Evolutionary conservation across 2,113 vertebrate genomes (phyloP).

Genomic region (Istiophorus platypterus): DNA sequence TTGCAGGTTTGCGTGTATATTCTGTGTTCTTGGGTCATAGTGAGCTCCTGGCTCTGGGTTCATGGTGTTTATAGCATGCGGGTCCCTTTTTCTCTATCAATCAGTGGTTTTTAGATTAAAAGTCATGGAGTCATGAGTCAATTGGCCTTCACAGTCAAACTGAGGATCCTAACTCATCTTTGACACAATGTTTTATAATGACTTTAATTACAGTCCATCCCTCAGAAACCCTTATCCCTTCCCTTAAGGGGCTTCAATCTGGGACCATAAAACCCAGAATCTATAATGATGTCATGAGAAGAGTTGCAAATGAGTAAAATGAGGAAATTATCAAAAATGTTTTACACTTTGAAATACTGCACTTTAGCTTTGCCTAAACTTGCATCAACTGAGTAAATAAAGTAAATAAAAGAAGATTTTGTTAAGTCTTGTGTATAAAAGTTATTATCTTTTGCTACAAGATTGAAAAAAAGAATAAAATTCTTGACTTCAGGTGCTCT

Average conservation of each 20-base stretch:
- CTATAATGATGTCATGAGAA: slow-evolving; percentile 48
- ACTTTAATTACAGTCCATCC: slow-evolving; percentile 54
- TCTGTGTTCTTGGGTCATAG: slow-evolving; percentile 19
- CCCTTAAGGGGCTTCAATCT: slow-evolving; percentile 8
- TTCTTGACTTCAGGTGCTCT: background rate
- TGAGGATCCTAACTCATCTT: slow-evolving; percentile 51
- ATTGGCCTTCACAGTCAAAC: slow-evolving; percentile 38
- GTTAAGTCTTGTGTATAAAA: background rate
- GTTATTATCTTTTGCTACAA: background rate
- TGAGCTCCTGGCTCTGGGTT: slow-evolving; percentile 16
- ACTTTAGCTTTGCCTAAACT: background rate
- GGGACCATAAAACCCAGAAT: slow-evolving; percentile 39
- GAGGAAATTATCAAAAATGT: slow-evolving; percentile 33
- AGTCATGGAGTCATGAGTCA: slow-evolving; percentile 16
- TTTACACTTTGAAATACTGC: slow-evolving; percentile 12
- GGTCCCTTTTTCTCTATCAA: slow-evolving; percentile 42
- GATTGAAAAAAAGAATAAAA: background rate
- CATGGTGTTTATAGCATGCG: slow-evolving; percentile 29
- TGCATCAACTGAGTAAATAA: too few relatives aligned
- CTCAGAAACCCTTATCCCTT: slow-evolving; percentile 32
- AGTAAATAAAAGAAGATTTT: background rate
- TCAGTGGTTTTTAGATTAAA: slow-evolving; percentile 35
- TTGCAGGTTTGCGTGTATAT: slow-evolving; percentile 21
- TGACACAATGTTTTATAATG: slow-evolving; percentile 15
- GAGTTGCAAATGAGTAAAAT: slow-evolving; percentile 4